A percentile compares a stretch with the other conserved stretches of the same genome.
Conservation (phyloP, 1,140 invertebrate genomes). For the Drosophila erecta region DNA sequence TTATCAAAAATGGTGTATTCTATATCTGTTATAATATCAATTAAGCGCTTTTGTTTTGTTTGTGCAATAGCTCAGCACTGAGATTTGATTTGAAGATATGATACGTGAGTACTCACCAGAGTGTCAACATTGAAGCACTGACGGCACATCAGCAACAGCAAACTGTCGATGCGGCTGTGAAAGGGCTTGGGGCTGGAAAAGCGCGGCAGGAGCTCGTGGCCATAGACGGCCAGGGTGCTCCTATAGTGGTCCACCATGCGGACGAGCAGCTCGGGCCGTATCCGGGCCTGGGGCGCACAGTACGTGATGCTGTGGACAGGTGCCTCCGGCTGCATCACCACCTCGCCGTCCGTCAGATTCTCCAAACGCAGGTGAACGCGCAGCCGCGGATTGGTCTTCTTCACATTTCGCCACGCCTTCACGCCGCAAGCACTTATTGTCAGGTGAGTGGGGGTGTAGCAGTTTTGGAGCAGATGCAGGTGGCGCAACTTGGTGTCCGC, state of each 20-base stretch:
- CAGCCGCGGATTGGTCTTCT: slow-evolving; percentile 86
- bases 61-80: too few relatives aligned
- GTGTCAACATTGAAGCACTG: slow-evolving; percentile 88
- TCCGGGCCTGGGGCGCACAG: slow-evolving; percentile 87
- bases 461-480: slow-evolving; percentile 92
- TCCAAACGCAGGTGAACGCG: slow-evolving; percentile 87
- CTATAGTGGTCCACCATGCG: slow-evolving; percentile 87
- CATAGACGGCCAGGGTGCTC: slow-evolving; percentile 86
- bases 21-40: too few relatives aligned
- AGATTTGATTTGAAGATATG: too few relatives aligned
- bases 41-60: too few relatives aligned
- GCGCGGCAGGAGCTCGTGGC: slow-evolving; percentile 88
- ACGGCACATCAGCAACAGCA: slow-evolving; percentile 87
- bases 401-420: slow-evolving; percentile 86
- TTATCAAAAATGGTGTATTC: too few relatives aligned
- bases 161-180: slow-evolving; percentile 88
- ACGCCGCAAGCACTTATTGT: slow-evolving; percentile 84
- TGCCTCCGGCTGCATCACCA: slow-evolving; percentile 87
- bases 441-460: slow-evolving; percentile 87
- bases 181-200: slow-evolving; percentile 87
- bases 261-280: slow-evolving; percentile 85
- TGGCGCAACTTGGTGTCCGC: slow-evolving; percentile 89
- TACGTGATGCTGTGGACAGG: slow-evolving; percentile 89
- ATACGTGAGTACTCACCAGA: slow-evolving; percentile 85
- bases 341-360: slow-evolving; percentile 85